These are phyloP conservation scores for Psittacula derbiana DNA, from an alignment of 2,797 vertebrate species.

Conservation along the genomic window DNA sequence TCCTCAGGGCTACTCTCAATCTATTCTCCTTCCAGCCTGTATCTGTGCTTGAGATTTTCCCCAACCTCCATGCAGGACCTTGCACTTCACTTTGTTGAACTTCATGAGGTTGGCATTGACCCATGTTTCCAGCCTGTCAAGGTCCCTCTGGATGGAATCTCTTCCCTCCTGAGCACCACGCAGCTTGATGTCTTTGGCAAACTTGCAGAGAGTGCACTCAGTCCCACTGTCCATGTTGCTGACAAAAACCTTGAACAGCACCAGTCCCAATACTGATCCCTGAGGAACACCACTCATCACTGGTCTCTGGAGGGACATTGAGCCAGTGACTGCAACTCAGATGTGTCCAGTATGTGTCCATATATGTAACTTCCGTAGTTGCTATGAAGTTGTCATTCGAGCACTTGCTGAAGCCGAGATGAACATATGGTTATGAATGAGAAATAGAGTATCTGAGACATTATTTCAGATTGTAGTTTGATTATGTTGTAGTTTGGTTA, in stretches of 20 bases:
- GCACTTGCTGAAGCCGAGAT: neutral
- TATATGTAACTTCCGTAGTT: neutral
- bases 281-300: neutral
- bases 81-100: neutral
- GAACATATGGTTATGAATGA: neutral
- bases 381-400: neutral
- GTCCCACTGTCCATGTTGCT: neutral
- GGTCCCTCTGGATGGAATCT: neutral
- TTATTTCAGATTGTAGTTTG: neutral
- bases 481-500: neutral
- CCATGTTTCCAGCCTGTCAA: neutral
- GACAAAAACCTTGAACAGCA: neutral
- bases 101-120: neutral
- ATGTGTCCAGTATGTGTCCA: neutral
- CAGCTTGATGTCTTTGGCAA: neutral
- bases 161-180: neutral
- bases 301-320: neutral
- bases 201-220: neutral
- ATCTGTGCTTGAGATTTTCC: neutral
- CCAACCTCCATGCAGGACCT: neutral
- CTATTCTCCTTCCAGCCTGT: neutral
- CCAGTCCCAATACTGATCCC: neutral
- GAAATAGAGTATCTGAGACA: neutral
- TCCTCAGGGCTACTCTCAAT: neutral
- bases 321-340: neutral